phyloP scores from a whole-genome alignment of 2,797 vertebrate genomes.

The Epinephelus awoara region DNA sequence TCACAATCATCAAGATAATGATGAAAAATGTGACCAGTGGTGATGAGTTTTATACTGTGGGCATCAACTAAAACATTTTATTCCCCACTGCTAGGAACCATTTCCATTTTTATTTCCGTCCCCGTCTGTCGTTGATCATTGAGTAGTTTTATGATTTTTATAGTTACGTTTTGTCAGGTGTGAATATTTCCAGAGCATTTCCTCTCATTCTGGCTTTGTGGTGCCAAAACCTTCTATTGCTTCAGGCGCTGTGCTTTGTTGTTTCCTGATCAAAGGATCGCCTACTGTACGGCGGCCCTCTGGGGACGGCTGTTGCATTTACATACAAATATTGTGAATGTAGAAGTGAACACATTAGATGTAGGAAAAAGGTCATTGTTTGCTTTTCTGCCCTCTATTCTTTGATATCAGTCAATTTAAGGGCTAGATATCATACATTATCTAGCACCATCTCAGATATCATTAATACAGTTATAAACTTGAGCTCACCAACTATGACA shows the following conservation, averaged over 20 bases:
- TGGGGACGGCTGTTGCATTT: neutral
- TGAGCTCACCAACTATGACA: no score
- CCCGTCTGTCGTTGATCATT: neutral
- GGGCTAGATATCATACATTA: neutral
- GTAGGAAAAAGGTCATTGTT: neutral
- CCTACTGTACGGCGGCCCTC: neutral
- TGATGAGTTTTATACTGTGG: neutral
- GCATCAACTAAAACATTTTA: neutral
- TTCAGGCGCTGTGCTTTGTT: slow-evolving; percentile 7
- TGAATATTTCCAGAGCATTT: neutral
- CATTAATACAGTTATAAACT: no score
- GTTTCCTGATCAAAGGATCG: slow-evolving; percentile 16
- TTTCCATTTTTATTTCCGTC: neutral
- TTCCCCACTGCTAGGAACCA: neutral
- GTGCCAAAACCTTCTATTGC: neutral
- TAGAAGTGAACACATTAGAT: neutral
- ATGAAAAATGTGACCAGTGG: neutral
- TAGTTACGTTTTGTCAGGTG: neutral
- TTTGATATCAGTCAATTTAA: neutral
- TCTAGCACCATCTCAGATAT: neutral
- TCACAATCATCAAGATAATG: no score
- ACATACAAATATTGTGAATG: neutral
- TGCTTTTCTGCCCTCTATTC: neutral
- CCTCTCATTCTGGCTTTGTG: neutral
- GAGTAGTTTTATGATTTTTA: neutral